Conservation (phyloP, 2,113 vertebrate species). For the Okapia johnstoni region DNA sequence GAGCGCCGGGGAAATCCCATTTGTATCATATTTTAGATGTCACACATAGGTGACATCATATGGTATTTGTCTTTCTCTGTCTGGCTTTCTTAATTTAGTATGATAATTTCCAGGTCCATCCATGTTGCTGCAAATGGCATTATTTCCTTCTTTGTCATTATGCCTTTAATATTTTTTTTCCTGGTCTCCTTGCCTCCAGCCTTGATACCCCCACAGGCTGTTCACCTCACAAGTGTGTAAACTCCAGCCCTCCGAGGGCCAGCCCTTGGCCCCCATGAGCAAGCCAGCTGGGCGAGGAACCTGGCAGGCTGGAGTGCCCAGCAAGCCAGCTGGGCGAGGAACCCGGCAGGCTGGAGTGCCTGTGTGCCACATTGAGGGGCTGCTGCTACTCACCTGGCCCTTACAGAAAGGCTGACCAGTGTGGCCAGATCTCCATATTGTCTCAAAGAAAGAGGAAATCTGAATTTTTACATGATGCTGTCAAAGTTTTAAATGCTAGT, state of each 20-base stretch:
- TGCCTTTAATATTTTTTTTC: background rate
- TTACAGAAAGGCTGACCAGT: background rate
- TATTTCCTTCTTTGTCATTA: background rate
- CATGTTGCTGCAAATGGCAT: background rate
- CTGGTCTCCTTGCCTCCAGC: background rate
- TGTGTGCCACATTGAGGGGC: fast-evolving
- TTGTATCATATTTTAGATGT: background rate
- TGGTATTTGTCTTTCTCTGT: background rate
- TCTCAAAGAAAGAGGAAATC: background rate
- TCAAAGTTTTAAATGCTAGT: background rate
- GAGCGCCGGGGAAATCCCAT: background rate
- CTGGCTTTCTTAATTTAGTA: background rate
- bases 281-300: background rate
- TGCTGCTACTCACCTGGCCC: background rate
- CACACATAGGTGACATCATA: background rate
- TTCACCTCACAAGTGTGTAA: background rate
- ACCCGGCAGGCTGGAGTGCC: fast-evolving
- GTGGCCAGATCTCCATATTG: background rate
- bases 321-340: background rate
- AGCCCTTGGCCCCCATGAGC: background rate
- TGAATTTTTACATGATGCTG: background rate
- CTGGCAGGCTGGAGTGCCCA: background rate
- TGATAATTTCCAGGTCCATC: background rate
- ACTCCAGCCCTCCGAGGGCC: background rate
- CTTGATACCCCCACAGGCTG: background rate